Evolutionary conservation across 2,113 vertebrate species (phyloP), one percentile per base, ranked within the genome.

Genomic region (Brienomyrus longianalis): DNA sequence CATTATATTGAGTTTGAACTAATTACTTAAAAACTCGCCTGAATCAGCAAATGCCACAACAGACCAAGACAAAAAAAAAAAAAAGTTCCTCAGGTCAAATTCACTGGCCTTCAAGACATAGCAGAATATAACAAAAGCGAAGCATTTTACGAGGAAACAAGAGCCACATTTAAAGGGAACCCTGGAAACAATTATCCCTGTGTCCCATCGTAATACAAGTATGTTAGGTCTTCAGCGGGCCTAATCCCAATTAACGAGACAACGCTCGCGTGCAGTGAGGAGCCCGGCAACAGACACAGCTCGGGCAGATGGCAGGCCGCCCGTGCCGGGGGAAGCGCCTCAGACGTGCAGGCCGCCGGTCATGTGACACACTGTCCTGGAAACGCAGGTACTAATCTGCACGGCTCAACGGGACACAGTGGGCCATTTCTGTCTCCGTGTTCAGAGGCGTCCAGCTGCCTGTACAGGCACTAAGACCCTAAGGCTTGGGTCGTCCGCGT

Each of bases 291-390:
- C 35, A 90, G 90, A 91, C 92, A 92, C 91, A 91, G 91, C 89
- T 91, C 92, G 92, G 93, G 91, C 96, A 96, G 96, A 96, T 96
- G 95, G 95, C 89, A 87, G 90, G 91, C 90, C 91, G 91, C 91
- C 91, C 91, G 91, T 91, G 91, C 94, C 92, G 93, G 91, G 48
- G 92, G 93, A 94, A 80, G 80, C 88, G 84, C 31, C 80, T 83
- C 83, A 91, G 54, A 83, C 66, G 6, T 45, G 50, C 50, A 87
- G 88, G 88, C 88, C 89, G 39, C 86, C 51, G 56, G 56, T 83
- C 77, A 91, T 90, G 90, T 91, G 89, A 90, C 88, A 93, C 88
- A 50, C 89, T 93, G 91, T 83, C 91, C 91, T 93, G 91, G 89
- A 93, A 92, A 91, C 89, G 90, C 91, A 19, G 91, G 89, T 90